These are phyloP conservation scores for Clitarchus hookeri DNA, from an alignment of 2,888 invertebrate species.

Conservation along the genomic window DNA sequence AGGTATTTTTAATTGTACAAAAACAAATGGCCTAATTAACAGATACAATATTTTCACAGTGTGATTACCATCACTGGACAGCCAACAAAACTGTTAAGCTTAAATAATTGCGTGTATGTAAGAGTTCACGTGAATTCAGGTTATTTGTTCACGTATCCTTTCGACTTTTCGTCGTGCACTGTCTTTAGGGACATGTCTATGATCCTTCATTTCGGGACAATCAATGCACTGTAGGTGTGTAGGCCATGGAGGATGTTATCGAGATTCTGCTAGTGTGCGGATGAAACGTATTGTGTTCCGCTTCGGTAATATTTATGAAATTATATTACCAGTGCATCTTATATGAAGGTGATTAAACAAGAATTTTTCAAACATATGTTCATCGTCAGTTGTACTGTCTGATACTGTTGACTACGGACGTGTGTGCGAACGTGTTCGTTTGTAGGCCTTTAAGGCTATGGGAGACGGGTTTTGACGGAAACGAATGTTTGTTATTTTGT, in stretches of 20 bases:
- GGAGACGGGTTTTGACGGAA: not conserved
- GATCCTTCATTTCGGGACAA: not conserved
- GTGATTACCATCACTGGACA: too few relatives aligned
- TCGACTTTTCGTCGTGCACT: constrained; percentile 14
- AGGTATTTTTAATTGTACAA: too few relatives aligned
- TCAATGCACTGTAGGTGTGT: not conserved
- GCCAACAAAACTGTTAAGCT: too few relatives aligned
- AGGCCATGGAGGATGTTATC: not conserved
- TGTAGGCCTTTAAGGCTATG: not conserved
- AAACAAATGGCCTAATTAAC: too few relatives aligned
- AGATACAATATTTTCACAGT: too few relatives aligned
- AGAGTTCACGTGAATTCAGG: not conserved
- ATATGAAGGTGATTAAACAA: not conserved
- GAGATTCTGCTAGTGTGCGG: not conserved
- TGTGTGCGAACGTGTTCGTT: not conserved
- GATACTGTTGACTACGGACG: not conserved
- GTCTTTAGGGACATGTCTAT: not conserved
- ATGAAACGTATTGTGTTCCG: not conserved
- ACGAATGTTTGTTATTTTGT: not conserved
- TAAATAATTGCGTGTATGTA: not conserved
- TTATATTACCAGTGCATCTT: not conserved
- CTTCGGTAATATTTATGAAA: not conserved
- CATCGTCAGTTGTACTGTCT: not conserved
- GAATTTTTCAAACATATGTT: not conserved
- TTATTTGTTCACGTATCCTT: not conserved